Percentiles rank a stretch among this genome's conserved stretches.
Conservation (phyloP, 2,113 vertebrate genomes). For the Laticauda colubrina region DNA sequence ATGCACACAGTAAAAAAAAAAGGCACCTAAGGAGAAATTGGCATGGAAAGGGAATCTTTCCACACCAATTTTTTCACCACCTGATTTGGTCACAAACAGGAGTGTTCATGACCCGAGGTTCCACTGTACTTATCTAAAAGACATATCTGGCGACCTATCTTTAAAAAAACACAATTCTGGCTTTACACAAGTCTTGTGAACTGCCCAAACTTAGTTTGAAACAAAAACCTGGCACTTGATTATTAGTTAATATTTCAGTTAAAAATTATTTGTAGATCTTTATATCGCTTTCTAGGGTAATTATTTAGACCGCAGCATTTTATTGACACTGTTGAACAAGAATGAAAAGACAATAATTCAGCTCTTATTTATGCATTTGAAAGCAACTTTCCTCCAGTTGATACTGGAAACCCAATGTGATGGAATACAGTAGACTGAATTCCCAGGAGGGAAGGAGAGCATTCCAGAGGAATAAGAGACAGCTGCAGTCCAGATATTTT, state of each 20-base stretch:
- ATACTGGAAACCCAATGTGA: neutral
- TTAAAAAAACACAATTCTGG: neutral
- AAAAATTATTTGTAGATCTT: neutral
- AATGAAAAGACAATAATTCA: neutral
- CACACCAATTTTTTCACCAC: no score
- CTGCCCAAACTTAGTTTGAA: neutral
- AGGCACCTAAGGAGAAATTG: no score
- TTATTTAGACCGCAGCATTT: neutral
- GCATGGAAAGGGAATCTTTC: no score
- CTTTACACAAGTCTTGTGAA: neutral
- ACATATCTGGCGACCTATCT: neutral
- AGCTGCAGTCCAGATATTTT: neutral
- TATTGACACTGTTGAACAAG: no score
- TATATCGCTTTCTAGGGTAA: neutral
- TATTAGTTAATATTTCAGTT: neutral
- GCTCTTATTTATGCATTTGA: neutral
- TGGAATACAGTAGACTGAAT: neutral
- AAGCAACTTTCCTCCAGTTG: neutral
- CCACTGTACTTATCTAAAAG: neutral
- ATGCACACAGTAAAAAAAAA: no score
- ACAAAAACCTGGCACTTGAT: neutral
- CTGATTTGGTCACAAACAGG: no score
- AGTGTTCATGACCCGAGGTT: no score
- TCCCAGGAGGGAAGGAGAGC: neutral
- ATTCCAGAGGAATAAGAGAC: neutral